Evolutionary conservation across 2,888 invertebrate genomes (phyloP), one percentile per base, ranked within the genome.

Genomic region (Athripsodes cinereus): DNA sequence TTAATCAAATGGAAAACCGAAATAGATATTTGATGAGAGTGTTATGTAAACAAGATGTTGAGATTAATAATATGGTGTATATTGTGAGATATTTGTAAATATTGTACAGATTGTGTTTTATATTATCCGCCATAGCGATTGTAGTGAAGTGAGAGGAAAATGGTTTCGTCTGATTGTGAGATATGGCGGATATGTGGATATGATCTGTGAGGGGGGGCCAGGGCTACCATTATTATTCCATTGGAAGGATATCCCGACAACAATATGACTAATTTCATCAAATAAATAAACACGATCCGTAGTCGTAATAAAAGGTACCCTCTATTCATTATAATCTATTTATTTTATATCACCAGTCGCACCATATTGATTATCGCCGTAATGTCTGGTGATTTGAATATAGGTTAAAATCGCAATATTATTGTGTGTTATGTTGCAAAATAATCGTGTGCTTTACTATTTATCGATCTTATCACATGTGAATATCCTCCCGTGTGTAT

Each of bases 81-180:
- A 46, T 46, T 53, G 40, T 54, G 26, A 26, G 26, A 26, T 26
- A 47, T 47, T 21, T 31, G 31, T 54, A 31, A 31, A 54, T 31
- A 54, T 54, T 49, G 20, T 49, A 22, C 16, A 49, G 49, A 40
- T 57, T 53, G 19, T 19, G 50, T 55, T 40, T 40, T 40, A 40
- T 40, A 40, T 55, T 19, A 54, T 59, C 55, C 51, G 59, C 59
- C 59, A 59, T 55, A 54, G 21, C 19, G 13, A 53, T 52, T 55
- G 48, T 47, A 52, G 52, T 48, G 52, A 59, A 59, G 47, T 47
- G 47, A 59, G 52, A 52, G 52, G 55, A 53, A 55, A 59, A 59
- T 53, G 52, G 59, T 59, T 53, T 53, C 55, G 55, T 55, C 52
- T 55, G 56, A 53, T 60, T 53, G 53, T 50, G 56, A 40, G 40